Percentiles rank a stretch among this genome's conserved stretches.
These are phyloP conservation scores for Neolamprologus sp. DNA, from an alignment of 2,113 vertebrate species.

Conservation along the genomic window DNA sequence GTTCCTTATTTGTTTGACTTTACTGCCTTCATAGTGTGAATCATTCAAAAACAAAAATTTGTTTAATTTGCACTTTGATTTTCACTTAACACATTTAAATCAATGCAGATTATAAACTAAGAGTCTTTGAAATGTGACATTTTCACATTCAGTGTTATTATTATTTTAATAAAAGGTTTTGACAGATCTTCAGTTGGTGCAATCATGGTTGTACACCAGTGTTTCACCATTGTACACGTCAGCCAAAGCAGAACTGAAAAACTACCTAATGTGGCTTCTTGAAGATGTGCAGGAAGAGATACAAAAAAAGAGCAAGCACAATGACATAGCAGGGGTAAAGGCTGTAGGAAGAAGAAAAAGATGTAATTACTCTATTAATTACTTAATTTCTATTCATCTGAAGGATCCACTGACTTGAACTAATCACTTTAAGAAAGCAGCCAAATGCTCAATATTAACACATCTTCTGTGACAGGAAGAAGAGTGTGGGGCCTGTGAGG, in stretches of 20 bases:
- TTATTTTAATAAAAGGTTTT: neutral
- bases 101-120: neutral
- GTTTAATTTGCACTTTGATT: neutral
- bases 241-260: neutral
- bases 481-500: neutral
- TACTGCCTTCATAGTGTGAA: neutral
- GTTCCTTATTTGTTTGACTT: neutral
- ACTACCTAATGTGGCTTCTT: neutral
- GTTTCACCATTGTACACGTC: neutral
- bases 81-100: neutral
- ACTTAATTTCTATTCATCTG: slow-evolving; percentile 65
- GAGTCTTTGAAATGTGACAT: neutral
- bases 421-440: slow-evolving; percentile 61
- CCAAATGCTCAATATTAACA: slow-evolving; percentile 66
- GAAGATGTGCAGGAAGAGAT: neutral
- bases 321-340: slow-evolving; percentile 26
- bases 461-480: slow-evolving; percentile 51
- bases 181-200: neutral
- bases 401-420: slow-evolving; percentile 43
- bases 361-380: slow-evolving; percentile 67
- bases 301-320: neutral
- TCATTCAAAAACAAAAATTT: neutral
- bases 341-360: slow-evolving; percentile 26
- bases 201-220: neutral
- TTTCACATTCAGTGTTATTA: neutral